Evolutionary conservation across 2,888 invertebrate genomes (phyloP), one percentile per base, ranked within the genome.

Genomic region (Tridacna crocea): DNA sequence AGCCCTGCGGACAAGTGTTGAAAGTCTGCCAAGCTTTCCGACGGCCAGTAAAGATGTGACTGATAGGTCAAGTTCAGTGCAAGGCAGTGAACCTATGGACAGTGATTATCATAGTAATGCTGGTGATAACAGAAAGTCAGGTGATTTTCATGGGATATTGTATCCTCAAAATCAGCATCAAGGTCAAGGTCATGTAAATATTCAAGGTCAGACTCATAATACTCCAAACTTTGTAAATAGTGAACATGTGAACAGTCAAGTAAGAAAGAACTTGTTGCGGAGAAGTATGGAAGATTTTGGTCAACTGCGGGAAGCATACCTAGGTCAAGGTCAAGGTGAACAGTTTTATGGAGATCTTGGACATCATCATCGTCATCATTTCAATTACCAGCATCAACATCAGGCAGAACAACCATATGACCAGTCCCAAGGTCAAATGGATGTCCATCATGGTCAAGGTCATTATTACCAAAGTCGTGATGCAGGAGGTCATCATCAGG

Each of bases 21-120:
- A 86, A 75, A 83, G 83, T 60, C 58, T 83, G 47, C 86, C 83
- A n/a, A 80, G 63, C 47, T 78, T 82, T 47, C 77, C 83, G 15
- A 51, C 78, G 0, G 51, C 63, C 24, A 75, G 78, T 46, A 79
- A 80, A 70, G 70, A 60, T 19, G 66, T 17, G 4, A 76, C 73
- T 51, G 58, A 58, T 26, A 79, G 74, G 19, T 80, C 68, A 63
- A 63, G 75, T 22, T 81, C 81, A 75, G 63, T 80, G 11, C 79
- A 66, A 22, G 81, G 75, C 15, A 83, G 83, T 66, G 85, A 83
- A 61, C 75, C 75, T 51, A 68, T 81, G 12, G 85, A 85, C 51
- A 85, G 85, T 81, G 85, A 85, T 83, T 85, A 83, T 63, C 83
- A 83, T 66, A 85, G 85, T 27, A 83, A 74, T 46, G 72, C 77